Conservation (phyloP, 2,888 invertebrate genomes). For the Emmelina monodactyla region DNA sequence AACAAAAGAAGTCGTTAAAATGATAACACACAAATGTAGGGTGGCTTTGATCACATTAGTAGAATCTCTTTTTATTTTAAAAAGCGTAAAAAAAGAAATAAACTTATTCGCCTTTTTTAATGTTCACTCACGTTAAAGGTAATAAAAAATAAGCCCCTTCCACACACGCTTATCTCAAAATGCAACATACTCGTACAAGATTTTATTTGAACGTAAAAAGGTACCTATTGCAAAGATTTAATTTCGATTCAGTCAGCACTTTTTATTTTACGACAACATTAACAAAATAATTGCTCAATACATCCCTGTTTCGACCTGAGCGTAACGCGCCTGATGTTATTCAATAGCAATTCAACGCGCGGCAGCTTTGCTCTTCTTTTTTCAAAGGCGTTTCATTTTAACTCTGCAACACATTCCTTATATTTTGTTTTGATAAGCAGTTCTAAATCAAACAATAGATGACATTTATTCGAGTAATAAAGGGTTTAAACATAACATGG, state of each 20-base stretch:
- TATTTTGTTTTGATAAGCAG: too few relatives aligned
- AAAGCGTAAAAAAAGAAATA: too few relatives aligned
- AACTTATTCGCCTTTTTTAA: too few relatives aligned
- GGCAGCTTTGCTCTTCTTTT: slow-evolving; percentile 16
- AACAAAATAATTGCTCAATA: slow-evolving; percentile 33
- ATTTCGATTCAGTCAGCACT: slow-evolving; percentile 47
- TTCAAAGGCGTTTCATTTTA: slow-evolving; percentile 8
- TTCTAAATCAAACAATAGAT: too few relatives aligned
- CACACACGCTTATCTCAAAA: slow-evolving; percentile 17
- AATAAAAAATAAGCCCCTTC: slow-evolving; percentile 17
- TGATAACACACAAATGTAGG: too few relatives aligned
- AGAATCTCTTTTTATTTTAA: too few relatives aligned
- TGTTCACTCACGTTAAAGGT: too few relatives aligned
- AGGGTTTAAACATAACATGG: too few relatives aligned
- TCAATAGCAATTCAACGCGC: slow-evolving; percentile 28
- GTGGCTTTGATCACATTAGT: too few relatives aligned
- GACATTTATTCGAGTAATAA: too few relatives aligned
- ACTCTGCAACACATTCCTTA: too few relatives aligned
- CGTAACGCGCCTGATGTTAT: slow-evolving; percentile 35
- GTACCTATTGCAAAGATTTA: slow-evolving; percentile 42
- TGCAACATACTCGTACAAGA: slow-evolving; percentile 33
- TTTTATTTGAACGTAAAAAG: slow-evolving; percentile 43
- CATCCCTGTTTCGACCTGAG: neutral
- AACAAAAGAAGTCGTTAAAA: too few relatives aligned
- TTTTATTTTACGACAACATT: slow-evolving; percentile 48